Evolutionary conservation across 2,888 invertebrate species (phyloP).

Genomic region (Rhingia campestris): DNA sequence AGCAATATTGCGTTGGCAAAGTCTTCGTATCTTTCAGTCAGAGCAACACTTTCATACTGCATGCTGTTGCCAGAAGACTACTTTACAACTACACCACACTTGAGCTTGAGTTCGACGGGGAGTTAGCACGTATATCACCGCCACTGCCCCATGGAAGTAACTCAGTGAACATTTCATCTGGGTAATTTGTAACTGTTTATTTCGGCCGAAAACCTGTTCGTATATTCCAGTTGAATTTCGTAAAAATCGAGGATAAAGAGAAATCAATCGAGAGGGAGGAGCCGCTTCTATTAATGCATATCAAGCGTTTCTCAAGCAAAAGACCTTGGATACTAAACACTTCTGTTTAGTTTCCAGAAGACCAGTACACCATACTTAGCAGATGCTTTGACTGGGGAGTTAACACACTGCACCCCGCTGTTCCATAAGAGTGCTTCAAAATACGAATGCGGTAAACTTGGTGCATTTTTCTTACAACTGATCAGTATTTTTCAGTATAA

Average conservation of each 20-base stretch:
- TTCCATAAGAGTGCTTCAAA: neutral
- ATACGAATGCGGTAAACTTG: slow-evolving; percentile 58
- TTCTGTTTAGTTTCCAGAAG: neutral
- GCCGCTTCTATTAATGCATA: neutral
- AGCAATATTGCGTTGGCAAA: slow-evolving; percentile 52
- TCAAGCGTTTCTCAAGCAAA: neutral
- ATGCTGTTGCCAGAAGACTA: slow-evolving; percentile 35
- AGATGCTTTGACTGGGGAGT: neutral
- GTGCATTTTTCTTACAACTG: slow-evolving; percentile 56
- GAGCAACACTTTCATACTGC: slow-evolving; percentile 3
- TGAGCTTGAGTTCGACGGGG: neutral
- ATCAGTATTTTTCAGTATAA: slow-evolving; percentile 68
- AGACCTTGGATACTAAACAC: neutral
- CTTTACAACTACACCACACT: slow-evolving; percentile 2
- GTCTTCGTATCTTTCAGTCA: slow-evolving; percentile 55
- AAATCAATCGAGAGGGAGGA: neutral
- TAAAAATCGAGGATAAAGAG: neutral
- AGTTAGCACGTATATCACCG: neutral
- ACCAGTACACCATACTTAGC: neutral
- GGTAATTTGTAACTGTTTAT: slow-evolving; percentile 55
- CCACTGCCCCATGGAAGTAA: slow-evolving; percentile 7
- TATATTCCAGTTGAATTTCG: slow-evolving; percentile 63
- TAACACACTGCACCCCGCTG: neutral
- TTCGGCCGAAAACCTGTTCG: slow-evolving; percentile 51
- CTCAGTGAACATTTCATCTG: slow-evolving; percentile 17